Conservation (phyloP, 2,888 invertebrate genomes). For the Lochmaea crataegi region DNA sequence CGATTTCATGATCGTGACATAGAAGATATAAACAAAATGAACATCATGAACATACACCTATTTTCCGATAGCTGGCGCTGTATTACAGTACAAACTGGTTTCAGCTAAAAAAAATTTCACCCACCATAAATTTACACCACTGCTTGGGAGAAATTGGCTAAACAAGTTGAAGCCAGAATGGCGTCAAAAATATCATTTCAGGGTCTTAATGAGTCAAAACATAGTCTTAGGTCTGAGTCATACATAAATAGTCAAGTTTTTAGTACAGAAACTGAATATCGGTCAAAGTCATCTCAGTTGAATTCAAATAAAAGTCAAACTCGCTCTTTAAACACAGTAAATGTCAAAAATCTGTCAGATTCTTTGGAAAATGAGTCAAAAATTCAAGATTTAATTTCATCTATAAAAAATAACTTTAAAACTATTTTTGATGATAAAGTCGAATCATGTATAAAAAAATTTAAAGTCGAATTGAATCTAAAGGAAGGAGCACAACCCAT, state of each 20-base stretch:
- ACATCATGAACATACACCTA: too few species aligned
- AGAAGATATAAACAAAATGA: too few species aligned
- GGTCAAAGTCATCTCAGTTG: not conserved
- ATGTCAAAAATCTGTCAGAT: not conserved
- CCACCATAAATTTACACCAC: slow-evolving; percentile 18
- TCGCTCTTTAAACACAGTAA: not conserved
- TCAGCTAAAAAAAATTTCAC: too few species aligned
- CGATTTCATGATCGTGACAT: too few species aligned
- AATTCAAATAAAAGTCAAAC: not conserved
- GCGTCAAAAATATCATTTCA: not conserved
- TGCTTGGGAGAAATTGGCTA: slow-evolving; percentile 31
- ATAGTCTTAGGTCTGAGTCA: too few species aligned
- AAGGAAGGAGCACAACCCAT: slow-evolving; percentile 27
- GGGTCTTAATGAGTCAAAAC: not conserved
- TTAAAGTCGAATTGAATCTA: slow-evolving; percentile 27
- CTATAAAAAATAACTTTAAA: slow-evolving; percentile 16
- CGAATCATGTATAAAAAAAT: slow-evolving; percentile 22
- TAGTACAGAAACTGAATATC: not conserved
- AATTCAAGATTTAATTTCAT: not conserved
- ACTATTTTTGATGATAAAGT: slow-evolving; percentile 20
- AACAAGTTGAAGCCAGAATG: slow-evolving; percentile 23
- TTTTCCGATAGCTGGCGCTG: too few species aligned
- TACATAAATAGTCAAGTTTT: too few species aligned
- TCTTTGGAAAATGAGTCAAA: not conserved
- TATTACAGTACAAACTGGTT: too few species aligned